Evolutionary conservation across 2,113 vertebrate species (phyloP).

Genomic region (Poeciliopsis prolifica): DNA sequence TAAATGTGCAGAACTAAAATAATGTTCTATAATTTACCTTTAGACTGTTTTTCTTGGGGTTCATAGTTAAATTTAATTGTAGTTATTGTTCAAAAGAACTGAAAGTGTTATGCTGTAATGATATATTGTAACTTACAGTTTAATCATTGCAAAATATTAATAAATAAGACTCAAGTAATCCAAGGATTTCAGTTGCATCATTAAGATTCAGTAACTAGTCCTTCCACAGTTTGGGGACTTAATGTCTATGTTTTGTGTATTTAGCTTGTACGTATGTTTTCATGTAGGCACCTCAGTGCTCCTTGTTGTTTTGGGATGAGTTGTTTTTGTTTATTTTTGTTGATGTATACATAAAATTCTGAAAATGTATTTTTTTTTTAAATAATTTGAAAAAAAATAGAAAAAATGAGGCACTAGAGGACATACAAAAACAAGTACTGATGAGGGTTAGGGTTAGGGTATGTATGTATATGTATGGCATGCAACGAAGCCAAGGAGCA

Average conservation of each 20-base stretch:
- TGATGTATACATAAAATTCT: too few relatives aligned
- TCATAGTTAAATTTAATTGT: neutral
- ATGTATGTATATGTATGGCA: neutral
- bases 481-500: constrained; percentile 1
- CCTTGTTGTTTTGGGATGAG: too few relatives aligned
- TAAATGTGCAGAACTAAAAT: neutral
- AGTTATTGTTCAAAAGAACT: neutral
- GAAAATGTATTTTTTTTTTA: too few relatives aligned
- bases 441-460: too few relatives aligned
- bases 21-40: neutral
- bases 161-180: neutral
- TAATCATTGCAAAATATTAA: neutral
- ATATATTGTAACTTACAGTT: neutral
- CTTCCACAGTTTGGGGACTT: too few relatives aligned
- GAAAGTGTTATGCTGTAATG: neutral
- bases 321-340: too few relatives aligned
- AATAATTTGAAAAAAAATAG: too few relatives aligned
- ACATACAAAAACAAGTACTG: neutral
- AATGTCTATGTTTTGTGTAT: too few relatives aligned
- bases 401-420: neutral
- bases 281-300: too few relatives aligned
- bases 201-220: neutral
- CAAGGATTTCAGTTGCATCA: neutral
- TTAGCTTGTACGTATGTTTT: too few relatives aligned
- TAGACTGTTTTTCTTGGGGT: neutral